Evolutionary conservation across 2,113 vertebrate species (phyloP).

Genomic region (Xenus cinereus): DNA sequence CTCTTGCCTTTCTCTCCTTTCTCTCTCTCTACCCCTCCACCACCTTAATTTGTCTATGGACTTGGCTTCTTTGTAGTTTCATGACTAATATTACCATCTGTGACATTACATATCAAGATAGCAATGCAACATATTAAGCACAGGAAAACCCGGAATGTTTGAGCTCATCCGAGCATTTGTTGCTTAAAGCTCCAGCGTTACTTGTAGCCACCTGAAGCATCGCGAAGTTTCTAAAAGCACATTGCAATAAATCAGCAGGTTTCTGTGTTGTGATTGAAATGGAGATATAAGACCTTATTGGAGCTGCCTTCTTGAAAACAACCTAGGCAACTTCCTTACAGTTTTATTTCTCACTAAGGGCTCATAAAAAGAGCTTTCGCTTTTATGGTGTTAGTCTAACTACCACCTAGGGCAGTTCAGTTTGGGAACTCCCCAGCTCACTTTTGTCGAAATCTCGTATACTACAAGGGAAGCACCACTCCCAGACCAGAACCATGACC

Average conservation of each 20-base stretch:
- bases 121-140: slow-evolving; percentile 80
- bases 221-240: slow-evolving; percentile 32
- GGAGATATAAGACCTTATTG: neutral
- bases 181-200: slow-evolving; percentile 65
- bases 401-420: neutral
- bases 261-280: slow-evolving; percentile 26
- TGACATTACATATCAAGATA: slow-evolving; percentile 83
- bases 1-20: neutral
- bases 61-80: slow-evolving; percentile 82
- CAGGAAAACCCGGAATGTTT: slow-evolving; percentile 75
- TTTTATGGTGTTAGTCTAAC: neutral
- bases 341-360: slow-evolving; percentile 10
- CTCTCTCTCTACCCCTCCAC: slow-evolving; percentile 9
- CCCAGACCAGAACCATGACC: neutral
- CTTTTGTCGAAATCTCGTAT: neutral
- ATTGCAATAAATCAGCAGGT: slow-evolving; percentile 47
- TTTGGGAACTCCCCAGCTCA: neutral
- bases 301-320: neutral
- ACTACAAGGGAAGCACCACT: neutral
- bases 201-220: slow-evolving; percentile 71
- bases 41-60: slow-evolving; percentile 73
- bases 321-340: neutral
- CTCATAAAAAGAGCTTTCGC: neutral
- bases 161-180: slow-evolving; percentile 74
- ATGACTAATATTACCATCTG: slow-evolving; percentile 86